These are phyloP conservation scores for Yponomeuta evonymella DNA, from an alignment of 2,888 invertebrate genomes.

Conservation along the genomic window DNA sequence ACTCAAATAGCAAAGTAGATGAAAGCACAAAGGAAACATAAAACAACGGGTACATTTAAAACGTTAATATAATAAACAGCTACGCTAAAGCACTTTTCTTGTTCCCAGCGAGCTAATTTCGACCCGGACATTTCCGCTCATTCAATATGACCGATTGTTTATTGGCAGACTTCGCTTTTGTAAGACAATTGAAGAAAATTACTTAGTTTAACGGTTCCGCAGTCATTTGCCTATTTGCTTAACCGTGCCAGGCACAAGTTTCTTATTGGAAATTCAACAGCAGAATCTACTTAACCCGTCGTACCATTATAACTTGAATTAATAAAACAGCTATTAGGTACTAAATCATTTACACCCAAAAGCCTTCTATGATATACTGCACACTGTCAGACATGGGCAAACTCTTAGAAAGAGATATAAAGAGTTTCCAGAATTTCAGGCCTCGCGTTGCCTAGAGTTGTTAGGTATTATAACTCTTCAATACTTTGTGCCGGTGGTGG, in stretches of 20 bases:
- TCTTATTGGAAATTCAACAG: conserved; percentile 5
- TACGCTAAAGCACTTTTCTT: conserved; percentile 71
- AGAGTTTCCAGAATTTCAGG: too few relatives aligned
- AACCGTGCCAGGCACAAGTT: conserved; percentile 3
- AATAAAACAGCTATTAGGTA: not conserved
- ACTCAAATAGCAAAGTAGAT: not conserved
- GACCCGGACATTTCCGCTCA: conserved; percentile 73
- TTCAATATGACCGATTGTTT: conserved; percentile 75
- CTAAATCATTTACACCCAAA: not conserved
- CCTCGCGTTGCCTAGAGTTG: too few relatives aligned
- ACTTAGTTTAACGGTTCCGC: conserved; percentile 50
- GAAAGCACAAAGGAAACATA: conserved; percentile 12
- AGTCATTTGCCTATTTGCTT: conserved; percentile 15
- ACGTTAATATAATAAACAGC: conserved; percentile 65
- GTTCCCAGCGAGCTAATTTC: conserved; percentile 66
- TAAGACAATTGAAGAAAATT: conserved; percentile 69
- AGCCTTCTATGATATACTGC: too few relatives aligned
- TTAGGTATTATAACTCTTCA: too few relatives aligned
- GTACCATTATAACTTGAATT: not conserved
- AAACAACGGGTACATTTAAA: conserved; percentile 34
- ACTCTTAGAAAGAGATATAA: too few relatives aligned
- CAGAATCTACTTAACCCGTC: not conserved
- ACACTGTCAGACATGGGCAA: too few relatives aligned
- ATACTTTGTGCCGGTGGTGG: too few relatives aligned
- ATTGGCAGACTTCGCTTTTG: conserved; percentile 60